These are phyloP conservation scores for Marcusenius ussheri DNA, from an alignment of 2,113 vertebrate genomes.

Conservation along the genomic window DNA sequence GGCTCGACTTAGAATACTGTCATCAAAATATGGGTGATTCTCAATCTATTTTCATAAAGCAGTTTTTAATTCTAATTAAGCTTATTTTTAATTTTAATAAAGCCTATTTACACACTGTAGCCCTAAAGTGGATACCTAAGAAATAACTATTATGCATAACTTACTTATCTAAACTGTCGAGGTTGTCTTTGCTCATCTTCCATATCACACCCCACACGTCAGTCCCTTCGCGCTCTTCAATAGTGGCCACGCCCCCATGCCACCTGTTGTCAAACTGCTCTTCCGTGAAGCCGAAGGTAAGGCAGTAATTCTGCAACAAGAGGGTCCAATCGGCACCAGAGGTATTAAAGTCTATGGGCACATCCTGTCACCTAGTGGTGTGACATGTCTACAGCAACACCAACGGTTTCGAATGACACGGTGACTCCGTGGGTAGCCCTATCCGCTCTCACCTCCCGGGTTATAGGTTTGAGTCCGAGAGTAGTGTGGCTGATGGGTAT, in stretches of 20 bases:
- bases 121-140: background rate
- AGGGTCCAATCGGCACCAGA: slow-evolving; percentile 30
- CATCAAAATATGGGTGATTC: background rate
- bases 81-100: background rate
- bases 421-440: background rate
- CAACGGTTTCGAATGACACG: background rate
- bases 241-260: slow-evolving; percentile 84
- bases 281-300: slow-evolving; percentile 73
- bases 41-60: background rate
- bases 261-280: slow-evolving; percentile 57
- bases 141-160: slow-evolving; percentile 9
- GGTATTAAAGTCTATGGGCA: background rate
- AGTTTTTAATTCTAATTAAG: background rate
- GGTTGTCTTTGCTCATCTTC: slow-evolving; percentile 67
- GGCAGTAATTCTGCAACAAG: slow-evolving; percentile 68
- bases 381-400: background rate
- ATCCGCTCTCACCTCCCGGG: background rate
- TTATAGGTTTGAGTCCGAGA: background rate
- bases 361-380: background rate
- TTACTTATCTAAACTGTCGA: slow-evolving; percentile 71
- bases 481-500: background rate
- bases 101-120: background rate
- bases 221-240: slow-evolving; percentile 66
- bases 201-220: slow-evolving; percentile 91
- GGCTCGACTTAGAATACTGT: background rate